Base-by-base conservation (phyloP, 2,113 vertebrate genomes). In the Engraulis encrasicolus region DNA sequence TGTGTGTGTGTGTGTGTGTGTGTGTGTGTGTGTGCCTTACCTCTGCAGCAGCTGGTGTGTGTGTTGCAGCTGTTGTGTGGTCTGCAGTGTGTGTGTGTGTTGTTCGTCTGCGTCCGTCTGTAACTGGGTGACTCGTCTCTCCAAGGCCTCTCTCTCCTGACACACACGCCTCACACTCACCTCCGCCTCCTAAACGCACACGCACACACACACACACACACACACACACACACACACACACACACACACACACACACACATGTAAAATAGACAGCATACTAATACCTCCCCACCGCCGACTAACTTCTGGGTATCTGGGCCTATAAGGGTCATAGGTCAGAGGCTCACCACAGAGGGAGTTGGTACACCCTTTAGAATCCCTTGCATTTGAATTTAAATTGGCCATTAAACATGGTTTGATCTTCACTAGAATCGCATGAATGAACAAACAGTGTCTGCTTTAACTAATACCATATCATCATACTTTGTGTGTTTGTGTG, bases 1-100 rank as follows among this genome's bases (percentile, higher is more conserved):
- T 52, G 66, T 52, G 82, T 37, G 71, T 52, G 82, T 38, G 66
- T 84, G 58, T 81, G 85, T 85, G 85, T 84, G 81, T 78, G 83
- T 61, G 77, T 84, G 49, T 85, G 84, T 78, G 52, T 78, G 81
- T 19, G 66, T 84, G 27, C 37, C 20, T 78, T 40, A 94, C 93
- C 92, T 93, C 87, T 81, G 85, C 54, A 94, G 85, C 1, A 84
- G 4, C 9, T 90, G 89, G 58, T 87, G 61, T 1, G 88, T 90
- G 61, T 89, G 88, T 81, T 85, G 87, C 49, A 92, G 89, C 38
- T 91, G 88, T 84, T 84, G 88, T 34, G 85, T 85, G 48, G 74
- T 85, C 37, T 88, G 89, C 31, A 82, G 86, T 15, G 27, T 83
- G 77, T 89, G 85, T 27, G 81, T 71, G 6, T 91, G 86, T 0